Percentiles rank a stretch among this genome's conserved stretches.
Conservation (phyloP, 1,140 invertebrate genomes). For the Drosophila grimshawi region DNA sequence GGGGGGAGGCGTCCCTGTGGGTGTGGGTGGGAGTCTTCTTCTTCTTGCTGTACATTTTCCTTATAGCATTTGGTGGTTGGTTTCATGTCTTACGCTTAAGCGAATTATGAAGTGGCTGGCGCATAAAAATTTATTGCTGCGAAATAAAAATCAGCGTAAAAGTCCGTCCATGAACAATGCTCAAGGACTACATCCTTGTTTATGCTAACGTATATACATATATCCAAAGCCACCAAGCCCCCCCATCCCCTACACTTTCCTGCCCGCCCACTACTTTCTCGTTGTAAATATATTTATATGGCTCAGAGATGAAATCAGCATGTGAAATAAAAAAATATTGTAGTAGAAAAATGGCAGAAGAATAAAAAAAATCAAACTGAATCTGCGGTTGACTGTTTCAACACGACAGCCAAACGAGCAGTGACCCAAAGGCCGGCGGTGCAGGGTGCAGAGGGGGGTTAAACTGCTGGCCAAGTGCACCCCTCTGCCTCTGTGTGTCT, state of each 20-base stretch:
- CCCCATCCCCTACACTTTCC: background rate
- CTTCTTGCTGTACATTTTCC: background rate
- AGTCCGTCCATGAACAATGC: conserved; percentile 53
- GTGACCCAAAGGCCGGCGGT: conserved; percentile 13
- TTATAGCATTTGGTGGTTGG: conserved; percentile 39
- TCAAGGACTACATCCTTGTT: conserved; percentile 50
- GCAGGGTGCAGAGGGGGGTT: background rate
- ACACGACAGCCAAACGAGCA: conserved; percentile 8
- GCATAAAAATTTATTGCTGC: conserved; percentile 84
- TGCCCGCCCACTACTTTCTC: background rate
- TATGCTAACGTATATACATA: conserved; percentile 27
- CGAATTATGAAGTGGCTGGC: conserved; percentile 83
- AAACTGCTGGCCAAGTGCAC: conserved; percentile 40
- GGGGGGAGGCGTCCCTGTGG: background rate
- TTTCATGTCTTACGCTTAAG: conserved; percentile 71
- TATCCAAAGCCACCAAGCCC: background rate
- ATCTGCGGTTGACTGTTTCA: conserved; percentile 57
- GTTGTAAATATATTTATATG: conserved; percentile 4
- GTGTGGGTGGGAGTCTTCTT: background rate
- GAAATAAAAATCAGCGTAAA: conserved; percentile 83
- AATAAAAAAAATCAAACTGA: conserved; percentile 30
- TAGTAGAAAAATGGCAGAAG: conserved; percentile 15
- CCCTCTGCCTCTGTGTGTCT: conserved; percentile 3
- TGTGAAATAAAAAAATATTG: conserved; percentile 62
- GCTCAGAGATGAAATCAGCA: conserved; percentile 75